Conservation (phyloP, 2,113 vertebrate species). For the Isurus oxyrinchus region DNA sequence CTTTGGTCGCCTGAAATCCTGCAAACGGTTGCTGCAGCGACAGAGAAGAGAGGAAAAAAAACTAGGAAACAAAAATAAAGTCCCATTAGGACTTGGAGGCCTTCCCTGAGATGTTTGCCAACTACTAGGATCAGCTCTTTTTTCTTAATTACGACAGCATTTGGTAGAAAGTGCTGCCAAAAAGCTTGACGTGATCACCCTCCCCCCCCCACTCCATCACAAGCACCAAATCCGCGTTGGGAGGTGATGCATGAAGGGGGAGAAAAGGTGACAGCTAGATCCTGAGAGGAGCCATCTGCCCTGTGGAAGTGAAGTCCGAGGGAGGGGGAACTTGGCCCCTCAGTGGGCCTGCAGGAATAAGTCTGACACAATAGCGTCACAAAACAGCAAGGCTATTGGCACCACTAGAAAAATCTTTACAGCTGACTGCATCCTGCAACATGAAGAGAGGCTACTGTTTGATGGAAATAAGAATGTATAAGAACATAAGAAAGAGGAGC, state of each 20-base stretch:
- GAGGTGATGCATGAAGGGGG: neutral
- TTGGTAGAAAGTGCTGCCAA: neutral
- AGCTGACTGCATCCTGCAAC: neutral
- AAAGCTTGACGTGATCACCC: neutral
- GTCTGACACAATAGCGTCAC: too few species aligned
- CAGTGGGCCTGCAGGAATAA: neutral
- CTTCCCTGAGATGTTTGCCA: neutral
- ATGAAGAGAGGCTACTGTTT: neutral
- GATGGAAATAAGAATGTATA: neutral
- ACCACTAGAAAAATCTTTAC: neutral
- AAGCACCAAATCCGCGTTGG: neutral
- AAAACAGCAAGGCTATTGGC: neutral
- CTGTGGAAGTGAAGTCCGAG: neutral
- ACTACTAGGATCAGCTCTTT: neutral
- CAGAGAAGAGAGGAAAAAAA: neutral
- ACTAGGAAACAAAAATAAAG: neutral
- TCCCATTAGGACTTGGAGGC: neutral
- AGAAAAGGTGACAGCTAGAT: neutral
- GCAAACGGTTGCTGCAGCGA: neutral
- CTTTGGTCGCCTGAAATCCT: neutral
- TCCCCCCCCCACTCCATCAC: neutral
- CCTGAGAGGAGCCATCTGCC: neutral
- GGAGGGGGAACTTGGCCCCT: neutral
- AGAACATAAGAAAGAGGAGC: too few species aligned
- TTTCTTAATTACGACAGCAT: neutral